A percentile compares a stretch with the other conserved stretches of the same genome.
These are phyloP conservation scores for Trichogramma evanescens DNA, from an alignment of 2,888 invertebrate genomes.

Conservation along the genomic window DNA sequence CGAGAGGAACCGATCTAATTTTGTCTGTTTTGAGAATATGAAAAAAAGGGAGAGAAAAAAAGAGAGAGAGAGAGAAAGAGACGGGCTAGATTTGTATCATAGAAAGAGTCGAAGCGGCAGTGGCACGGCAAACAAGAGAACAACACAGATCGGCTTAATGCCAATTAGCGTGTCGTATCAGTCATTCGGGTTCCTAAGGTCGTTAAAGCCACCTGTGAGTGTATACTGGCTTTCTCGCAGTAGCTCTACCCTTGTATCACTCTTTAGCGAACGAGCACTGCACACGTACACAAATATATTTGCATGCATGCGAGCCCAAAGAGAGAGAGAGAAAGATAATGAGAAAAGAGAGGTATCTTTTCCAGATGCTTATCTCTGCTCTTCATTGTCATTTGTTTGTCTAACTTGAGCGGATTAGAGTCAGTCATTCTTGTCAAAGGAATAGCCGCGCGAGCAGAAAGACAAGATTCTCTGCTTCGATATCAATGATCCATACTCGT, in stretches of 20 bases:
- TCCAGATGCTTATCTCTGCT: constrained; percentile 17
- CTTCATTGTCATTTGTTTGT: constrained; percentile 47
- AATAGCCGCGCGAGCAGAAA: constrained; percentile 24
- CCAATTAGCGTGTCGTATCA: constrained; percentile 43
- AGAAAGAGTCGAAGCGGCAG: no score
- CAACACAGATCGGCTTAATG: constrained; percentile 32
- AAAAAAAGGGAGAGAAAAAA: no score
- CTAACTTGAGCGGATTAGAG: constrained; percentile 39
- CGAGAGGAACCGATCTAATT: no score
- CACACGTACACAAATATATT: neutral
- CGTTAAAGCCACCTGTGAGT: constrained; percentile 39
- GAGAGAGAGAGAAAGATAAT: neutral
- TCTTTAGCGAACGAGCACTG: neutral
- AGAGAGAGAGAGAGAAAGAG: no score
- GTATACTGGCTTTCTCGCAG: constrained; percentile 19
- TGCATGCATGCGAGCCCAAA: neutral
- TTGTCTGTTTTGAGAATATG: no score
- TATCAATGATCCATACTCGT: no score
- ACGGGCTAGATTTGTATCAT: no score
- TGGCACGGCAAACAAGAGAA: neutral
- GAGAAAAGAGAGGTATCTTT: constrained; percentile 10
- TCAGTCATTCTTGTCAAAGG: constrained; percentile 45
- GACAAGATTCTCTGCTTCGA: no score
- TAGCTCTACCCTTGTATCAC: neutral
- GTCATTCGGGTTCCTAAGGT: constrained; percentile 37